phyloP scores from a whole-genome alignment of 2,113 vertebrate genomes.

The Oriolus oriolus region DNA sequence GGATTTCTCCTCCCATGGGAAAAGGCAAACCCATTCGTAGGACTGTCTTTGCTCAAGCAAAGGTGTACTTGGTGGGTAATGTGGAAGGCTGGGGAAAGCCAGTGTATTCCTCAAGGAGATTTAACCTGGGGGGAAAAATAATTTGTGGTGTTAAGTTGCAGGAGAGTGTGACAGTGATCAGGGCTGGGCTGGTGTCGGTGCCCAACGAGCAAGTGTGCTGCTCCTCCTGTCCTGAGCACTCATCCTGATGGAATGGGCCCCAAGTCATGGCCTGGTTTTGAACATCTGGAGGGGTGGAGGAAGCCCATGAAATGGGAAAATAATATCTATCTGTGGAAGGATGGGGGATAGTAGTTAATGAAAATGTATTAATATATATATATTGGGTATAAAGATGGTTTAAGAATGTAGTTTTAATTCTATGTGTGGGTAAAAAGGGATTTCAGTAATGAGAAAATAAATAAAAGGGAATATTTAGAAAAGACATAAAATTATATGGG shows the following conservation, averaged over 20 bases:
- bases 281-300: not conserved
- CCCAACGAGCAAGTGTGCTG: not conserved
- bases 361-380: not conserved
- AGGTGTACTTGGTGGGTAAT: not conserved
- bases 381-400: not conserved
- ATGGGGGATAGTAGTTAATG: not conserved
- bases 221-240: not conserved
- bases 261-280: not conserved
- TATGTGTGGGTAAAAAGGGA: not conserved
- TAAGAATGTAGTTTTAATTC: not conserved
- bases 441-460: not conserved
- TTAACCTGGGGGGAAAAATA: not conserved
- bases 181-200: not conserved
- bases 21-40: not conserved
- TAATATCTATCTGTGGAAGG: not conserved
- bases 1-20: not conserved
- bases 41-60: not conserved
- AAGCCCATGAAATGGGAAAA: not conserved
- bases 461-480: not conserved
- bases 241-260: not conserved
- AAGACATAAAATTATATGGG: not conserved
- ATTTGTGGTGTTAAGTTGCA: not conserved
- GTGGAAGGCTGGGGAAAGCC: not conserved
- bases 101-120: not conserved
- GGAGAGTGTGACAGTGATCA: not conserved